Evolutionary conservation across 2,888 invertebrate genomes (phyloP).

Genomic region (Tenodera sinensis): DNA sequence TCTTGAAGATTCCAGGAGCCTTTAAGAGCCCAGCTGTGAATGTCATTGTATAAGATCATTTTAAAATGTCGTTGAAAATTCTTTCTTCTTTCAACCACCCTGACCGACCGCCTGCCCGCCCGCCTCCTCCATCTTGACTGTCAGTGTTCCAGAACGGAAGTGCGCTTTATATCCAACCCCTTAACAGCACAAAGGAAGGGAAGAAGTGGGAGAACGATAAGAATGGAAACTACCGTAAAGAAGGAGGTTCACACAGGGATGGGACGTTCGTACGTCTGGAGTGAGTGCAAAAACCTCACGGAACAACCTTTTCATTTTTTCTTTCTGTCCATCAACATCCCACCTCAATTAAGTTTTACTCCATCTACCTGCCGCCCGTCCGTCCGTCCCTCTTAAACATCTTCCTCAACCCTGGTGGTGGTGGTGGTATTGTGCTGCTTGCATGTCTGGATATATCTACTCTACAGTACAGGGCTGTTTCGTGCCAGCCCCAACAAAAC

Average conservation of each 20-base stretch:
- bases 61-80: slow-evolving; percentile 11
- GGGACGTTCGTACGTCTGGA: no score
- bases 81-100: background rate
- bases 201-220: background rate
- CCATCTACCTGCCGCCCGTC: background rate
- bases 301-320: background rate
- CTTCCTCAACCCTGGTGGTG: background rate
- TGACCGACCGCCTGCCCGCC: background rate
- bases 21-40: slow-evolving; percentile 1
- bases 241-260: background rate
- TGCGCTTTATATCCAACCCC: slow-evolving; percentile 8
- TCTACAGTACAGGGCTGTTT: no score
- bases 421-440: no score
- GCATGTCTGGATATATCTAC: no score
- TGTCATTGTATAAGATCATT: slow-evolving; percentile 3
- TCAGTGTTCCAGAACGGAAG: slow-evolving; percentile 18
- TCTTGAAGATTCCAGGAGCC: background rate
- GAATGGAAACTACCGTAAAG: background rate
- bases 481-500: no score
- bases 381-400: background rate
- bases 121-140: background rate
- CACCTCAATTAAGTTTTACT: background rate
- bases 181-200: background rate
- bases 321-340: slow-evolving; percentile 8
- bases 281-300: background rate